Evolutionary conservation across 2,888 invertebrate species (phyloP), one percentile per base, ranked within the genome.

Genomic region (Calameuta idolon): DNA sequence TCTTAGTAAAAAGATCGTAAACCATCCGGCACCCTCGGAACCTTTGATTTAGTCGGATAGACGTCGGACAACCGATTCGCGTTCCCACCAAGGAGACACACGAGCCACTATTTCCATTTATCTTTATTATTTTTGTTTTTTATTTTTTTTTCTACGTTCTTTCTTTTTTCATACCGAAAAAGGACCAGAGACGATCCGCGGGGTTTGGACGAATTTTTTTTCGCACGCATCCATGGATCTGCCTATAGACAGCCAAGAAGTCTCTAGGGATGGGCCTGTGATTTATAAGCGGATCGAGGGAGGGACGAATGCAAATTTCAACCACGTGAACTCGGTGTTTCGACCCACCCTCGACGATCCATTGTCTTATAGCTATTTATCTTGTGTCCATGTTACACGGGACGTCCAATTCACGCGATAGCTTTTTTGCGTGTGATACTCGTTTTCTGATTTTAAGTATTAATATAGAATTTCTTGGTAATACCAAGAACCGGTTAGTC

Each of bases 311-410:
- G 90, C 89, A 89, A 90, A 90, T 89, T 90, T 89, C 82, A 84
- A 85, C 85, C 87, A 88, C 87, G 87, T 83, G 87, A 88, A 87
- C 86, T 83, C 81, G 85, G 79, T 82, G 85, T 87, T 82, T 83
- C 83, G 83, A 82, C 83, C 83, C 79, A 79, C 78, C 79, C 55
- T 30, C 75, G 73, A 73, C 73, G 78, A 77, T 82, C 87, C 89
- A 90, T 90, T 89, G 90, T 89, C 87, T 90, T 85, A 83, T 82
- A 85, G 84, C 88, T 89, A 89, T 90, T 89, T 85, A 90, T 90
- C 89, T 88, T 85, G 74, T 79, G 74, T 37, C 34, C 30, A 30
- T 30, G 74, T 74, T 74, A 71, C 71, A 71, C 4, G 71, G 12
- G 33, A 71, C 71, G 71, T 31, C 2, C 55, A 9, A 23, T 55